A percentile compares a stretch with the other conserved stretches of the same genome.
Conservation (phyloP, 35 echinoderm and acorn worm genomes). For the Diadema setosum region DNA sequence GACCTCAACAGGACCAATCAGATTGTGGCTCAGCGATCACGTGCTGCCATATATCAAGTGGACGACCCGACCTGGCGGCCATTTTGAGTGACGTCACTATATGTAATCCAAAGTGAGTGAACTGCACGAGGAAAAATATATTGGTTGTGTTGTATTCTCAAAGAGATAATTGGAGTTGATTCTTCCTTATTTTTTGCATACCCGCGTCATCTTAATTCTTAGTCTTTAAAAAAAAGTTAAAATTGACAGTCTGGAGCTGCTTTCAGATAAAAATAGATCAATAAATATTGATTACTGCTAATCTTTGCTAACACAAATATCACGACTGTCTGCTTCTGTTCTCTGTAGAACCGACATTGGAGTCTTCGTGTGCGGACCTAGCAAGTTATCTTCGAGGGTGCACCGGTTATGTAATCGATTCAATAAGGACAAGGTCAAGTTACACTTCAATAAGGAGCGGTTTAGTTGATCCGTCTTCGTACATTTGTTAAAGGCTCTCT, state of each 20-base stretch:
- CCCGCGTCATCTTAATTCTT: neutral
- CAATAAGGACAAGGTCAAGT: slow-evolving; percentile 39
- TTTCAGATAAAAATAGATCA: neutral
- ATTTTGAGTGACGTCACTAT: slow-evolving; percentile 43
- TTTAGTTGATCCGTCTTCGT: slow-evolving; percentile 66
- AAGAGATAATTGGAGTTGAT: neutral
- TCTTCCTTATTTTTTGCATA: neutral
- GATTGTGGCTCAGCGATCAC: neutral
- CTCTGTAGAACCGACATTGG: slow-evolving; percentile 75
- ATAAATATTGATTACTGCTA: neutral
- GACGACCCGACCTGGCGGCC: slow-evolving; percentile 25
- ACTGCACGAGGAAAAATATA: neutral
- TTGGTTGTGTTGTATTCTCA: neutral
- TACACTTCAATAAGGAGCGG: slow-evolving; percentile 81
- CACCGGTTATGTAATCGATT: slow-evolving; percentile 39
- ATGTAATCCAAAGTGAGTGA: slow-evolving; percentile 47
- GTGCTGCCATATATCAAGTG: neutral
- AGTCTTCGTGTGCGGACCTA: slow-evolving; percentile 86
- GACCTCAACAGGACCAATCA: neutral
- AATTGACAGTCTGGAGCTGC: neutral
- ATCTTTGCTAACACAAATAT: neutral
- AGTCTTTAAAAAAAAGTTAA: no score
- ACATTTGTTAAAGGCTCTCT: no score
- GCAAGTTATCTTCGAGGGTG: slow-evolving; percentile 48
- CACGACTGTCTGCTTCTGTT: neutral